A percentile compares a stretch with the other conserved stretches of the same genome.
Evolutionary conservation across 2,888 invertebrate genomes (phyloP).

Genomic region (Hartigia nigra): DNA sequence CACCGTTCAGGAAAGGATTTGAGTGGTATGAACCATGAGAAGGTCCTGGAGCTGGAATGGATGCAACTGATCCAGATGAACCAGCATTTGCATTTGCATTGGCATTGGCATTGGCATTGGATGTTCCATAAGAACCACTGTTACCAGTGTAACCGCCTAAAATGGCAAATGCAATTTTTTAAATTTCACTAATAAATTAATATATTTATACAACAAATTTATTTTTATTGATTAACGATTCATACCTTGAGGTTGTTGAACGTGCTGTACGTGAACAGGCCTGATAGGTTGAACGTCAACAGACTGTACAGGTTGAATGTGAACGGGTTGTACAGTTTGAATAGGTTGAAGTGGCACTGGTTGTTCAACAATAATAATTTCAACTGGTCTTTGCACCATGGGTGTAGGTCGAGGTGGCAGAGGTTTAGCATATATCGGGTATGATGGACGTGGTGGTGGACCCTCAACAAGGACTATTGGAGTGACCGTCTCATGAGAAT

Average conservation of each 20-base stretch:
- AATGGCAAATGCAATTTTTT: not conserved
- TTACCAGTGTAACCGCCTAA: not conserved
- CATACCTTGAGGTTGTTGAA: not conserved
- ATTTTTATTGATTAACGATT: not conserved
- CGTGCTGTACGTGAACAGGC: not conserved
- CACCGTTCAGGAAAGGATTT: conserved; percentile 35
- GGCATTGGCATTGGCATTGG: conserved; percentile 17
- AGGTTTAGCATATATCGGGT: not conserved
- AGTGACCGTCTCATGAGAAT: not conserved
- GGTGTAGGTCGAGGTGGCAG: not conserved
- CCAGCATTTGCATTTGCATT: conserved; percentile 30
- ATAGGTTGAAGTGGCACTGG: not conserved
- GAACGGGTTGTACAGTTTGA: not conserved
- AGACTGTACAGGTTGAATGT: not conserved
- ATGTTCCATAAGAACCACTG: conserved; percentile 7
- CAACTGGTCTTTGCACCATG: not conserved
- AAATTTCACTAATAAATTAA: not conserved
- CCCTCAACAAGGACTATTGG: not conserved
- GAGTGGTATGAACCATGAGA: conserved; percentile 21
- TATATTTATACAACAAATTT: not conserved
- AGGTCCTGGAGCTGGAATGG: conserved; percentile 12
- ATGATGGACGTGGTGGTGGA: not conserved
- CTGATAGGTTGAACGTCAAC: not conserved
- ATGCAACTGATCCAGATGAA: conserved; percentile 10
- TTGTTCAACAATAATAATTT: not conserved